Base-by-base conservation (phyloP, 2,888 invertebrate species). In the Pachycephus smyrnensis region DNA sequence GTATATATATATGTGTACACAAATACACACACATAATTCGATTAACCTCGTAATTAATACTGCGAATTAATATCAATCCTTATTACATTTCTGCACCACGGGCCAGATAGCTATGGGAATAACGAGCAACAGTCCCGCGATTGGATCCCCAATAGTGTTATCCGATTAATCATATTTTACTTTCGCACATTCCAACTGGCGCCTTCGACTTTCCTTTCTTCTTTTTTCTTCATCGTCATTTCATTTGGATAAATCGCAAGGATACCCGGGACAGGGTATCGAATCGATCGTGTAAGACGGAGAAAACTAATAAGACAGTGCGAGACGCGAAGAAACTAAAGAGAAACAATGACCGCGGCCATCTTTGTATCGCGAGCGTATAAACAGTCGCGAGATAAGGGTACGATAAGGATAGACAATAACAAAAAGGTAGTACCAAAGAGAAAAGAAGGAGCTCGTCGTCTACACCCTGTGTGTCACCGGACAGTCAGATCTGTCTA, bases 11-110 rank as follows among this genome's bases (percentile, higher is more conserved):
- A 23, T 23, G 9, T 89, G 84, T 90, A 88, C 88, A 88, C 73
- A 73, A 76, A 79, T 71, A 75, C 71, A 74, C 78, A 73, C 79
- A 73, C 75, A 73, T 74, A 55, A 86, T 86, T 87, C 84, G 88
- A 88, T 86, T 90, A 86, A 88, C 81, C 82, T 84, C 83, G 84
- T 87, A 80, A 86, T 87, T 91, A 91, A 91, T 91, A 91, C 91
- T 91, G 91, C 86, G 87, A 87, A 84, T 86, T 89, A 89, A 88
- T 89, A 88, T 90, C 88, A 88, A 88, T 81, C 80, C 80, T 79
- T 80, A 82, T 80, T 86, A 85, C 74, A 80, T 81, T 83, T 87
- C 83, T 88, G 86, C 84, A 85, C 88, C 88, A 87, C 88, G 86
- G 88, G 89, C 88, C 85, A 85, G 81, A 79, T 84, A 87, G 86